These are phyloP conservation scores for Tachysurus vachellii DNA, from an alignment of 2,113 vertebrate genomes.

Conservation along the genomic window DNA sequence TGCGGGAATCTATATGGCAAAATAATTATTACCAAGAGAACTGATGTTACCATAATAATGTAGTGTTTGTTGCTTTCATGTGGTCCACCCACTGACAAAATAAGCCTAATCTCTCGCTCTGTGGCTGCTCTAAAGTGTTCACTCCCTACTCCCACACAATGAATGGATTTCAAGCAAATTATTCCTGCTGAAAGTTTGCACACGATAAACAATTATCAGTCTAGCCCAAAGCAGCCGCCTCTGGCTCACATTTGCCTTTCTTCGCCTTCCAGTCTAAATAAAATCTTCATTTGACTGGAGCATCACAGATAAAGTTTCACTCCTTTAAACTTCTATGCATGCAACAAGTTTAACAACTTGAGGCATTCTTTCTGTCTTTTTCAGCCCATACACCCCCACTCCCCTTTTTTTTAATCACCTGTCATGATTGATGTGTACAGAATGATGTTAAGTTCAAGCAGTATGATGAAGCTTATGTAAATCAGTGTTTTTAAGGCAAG, in stretches of 20 bases:
- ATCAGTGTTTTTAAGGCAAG: neutral
- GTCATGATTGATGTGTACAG: neutral
- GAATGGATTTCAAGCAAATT: conserved; percentile 72
- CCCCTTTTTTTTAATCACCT: neutral
- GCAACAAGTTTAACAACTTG: conserved; percentile 65
- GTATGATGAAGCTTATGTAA: neutral
- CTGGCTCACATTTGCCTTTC: neutral
- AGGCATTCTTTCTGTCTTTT: neutral
- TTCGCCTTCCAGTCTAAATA: conserved; percentile 68
- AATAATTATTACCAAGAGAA: conserved; percentile 73
- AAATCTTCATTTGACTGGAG: conserved; percentile 73
- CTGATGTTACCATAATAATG: conserved; percentile 74
- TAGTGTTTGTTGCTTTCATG: conserved; percentile 75
- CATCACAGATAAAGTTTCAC: conserved; percentile 68
- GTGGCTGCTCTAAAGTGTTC: conserved; percentile 66
- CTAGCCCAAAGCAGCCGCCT: conserved; percentile 69
- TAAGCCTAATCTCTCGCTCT: conserved; percentile 71
- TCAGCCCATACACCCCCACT: neutral
- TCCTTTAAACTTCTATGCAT: conserved; percentile 66
- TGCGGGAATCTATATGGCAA: conserved; percentile 67
- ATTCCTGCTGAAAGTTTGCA: conserved; percentile 73
- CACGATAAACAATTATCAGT: conserved; percentile 78
- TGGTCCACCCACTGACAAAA: conserved; percentile 73
- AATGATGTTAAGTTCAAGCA: neutral
- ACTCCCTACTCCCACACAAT: conserved; percentile 76